A percentile compares a stretch with the other conserved stretches of the same genome.
These are phyloP conservation scores for Miichthys miiuy DNA, from an alignment of 2,797 vertebrate species.

Conservation along the genomic window DNA sequence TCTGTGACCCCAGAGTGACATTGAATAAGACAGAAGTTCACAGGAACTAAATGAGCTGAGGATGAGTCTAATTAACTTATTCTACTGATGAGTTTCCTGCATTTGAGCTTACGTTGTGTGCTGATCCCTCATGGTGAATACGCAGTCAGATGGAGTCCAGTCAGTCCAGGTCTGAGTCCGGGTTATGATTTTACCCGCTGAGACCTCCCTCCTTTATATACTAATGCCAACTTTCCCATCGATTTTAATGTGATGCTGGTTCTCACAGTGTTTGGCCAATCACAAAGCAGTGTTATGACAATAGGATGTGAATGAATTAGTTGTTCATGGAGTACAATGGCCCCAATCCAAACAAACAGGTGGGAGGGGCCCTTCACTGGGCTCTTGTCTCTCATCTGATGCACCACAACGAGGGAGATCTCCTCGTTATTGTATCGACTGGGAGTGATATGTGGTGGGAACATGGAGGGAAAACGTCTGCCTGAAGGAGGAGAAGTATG, in stretches of 20 bases:
- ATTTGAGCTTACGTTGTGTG: slow-evolving; percentile 76
- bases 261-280: slow-evolving; percentile 85
- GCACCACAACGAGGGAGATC: slow-evolving; percentile 42
- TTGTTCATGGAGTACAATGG: slow-evolving; percentile 73
- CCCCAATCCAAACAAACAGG: slow-evolving; percentile 76
- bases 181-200: slow-evolving; percentile 52
- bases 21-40: neutral
- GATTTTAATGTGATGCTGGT: slow-evolving; percentile 74
- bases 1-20: neutral
- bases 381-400: slow-evolving; percentile 59
- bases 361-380: slow-evolving; percentile 71
- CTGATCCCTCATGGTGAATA: slow-evolving; percentile 79
- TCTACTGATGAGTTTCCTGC: neutral
- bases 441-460: slow-evolving; percentile 78
- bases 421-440: slow-evolving; percentile 49
- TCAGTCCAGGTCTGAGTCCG: slow-evolving; percentile 28
- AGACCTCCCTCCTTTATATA: slow-evolving; percentile 69
- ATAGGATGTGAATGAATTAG: slow-evolving; percentile 79
- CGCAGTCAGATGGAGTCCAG: slow-evolving; percentile 25
- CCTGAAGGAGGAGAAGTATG: slow-evolving; percentile 1
- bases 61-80: neutral
- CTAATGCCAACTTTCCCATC: slow-evolving; percentile 62
- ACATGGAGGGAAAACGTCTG: slow-evolving; percentile 72
- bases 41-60: neutral
- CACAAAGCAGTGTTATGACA: slow-evolving; percentile 71